A percentile compares a stretch with the other conserved stretches of the same genome.
These are phyloP conservation scores for Amiota minor DNA, from an alignment of 2,888 invertebrate genomes.

Conservation along the genomic window DNA sequence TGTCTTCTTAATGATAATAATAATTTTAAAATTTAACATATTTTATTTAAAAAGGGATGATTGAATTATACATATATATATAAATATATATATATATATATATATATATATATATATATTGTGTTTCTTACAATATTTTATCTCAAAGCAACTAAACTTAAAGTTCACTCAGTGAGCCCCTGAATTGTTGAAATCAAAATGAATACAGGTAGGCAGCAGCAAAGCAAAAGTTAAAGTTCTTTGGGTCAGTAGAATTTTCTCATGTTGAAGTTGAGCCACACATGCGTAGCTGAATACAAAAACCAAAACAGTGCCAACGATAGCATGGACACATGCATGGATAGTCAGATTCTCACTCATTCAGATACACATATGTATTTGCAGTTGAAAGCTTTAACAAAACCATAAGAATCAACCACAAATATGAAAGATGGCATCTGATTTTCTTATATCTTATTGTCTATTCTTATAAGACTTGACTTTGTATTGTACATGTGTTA, in stretches of 20 bases:
- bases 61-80: too few relatives aligned
- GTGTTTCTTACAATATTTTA: too few relatives aligned
- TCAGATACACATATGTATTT: slow-evolving; percentile 15
- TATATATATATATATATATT: too few relatives aligned
- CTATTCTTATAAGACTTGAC: not conserved
- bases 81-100: too few relatives aligned
- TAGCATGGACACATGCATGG: slow-evolving; percentile 25
- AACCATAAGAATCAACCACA: slow-evolving; percentile 67
- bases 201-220: slow-evolving; percentile 27
- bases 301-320: slow-evolving; percentile 18
- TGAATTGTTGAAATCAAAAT: not conserved
- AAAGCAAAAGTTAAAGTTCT: slow-evolving; percentile 68
- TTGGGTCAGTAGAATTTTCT: slow-evolving; percentile 72
- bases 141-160: too few relatives aligned
- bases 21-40: too few relatives aligned
- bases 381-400: slow-evolving; percentile 50
- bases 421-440: slow-evolving; percentile 23
- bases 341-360: slow-evolving; percentile 32
- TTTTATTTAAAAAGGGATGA: too few relatives aligned
- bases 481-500: not conserved
- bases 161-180: too few relatives aligned
- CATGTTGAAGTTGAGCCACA: slow-evolving; percentile 52
- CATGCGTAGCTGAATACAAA: slow-evolving; percentile 49
- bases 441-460: not conserved
- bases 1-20: too few relatives aligned